phyloP scores from a whole-genome alignment of 2,113 vertebrate genomes.

The Regulus satrapa region DNA sequence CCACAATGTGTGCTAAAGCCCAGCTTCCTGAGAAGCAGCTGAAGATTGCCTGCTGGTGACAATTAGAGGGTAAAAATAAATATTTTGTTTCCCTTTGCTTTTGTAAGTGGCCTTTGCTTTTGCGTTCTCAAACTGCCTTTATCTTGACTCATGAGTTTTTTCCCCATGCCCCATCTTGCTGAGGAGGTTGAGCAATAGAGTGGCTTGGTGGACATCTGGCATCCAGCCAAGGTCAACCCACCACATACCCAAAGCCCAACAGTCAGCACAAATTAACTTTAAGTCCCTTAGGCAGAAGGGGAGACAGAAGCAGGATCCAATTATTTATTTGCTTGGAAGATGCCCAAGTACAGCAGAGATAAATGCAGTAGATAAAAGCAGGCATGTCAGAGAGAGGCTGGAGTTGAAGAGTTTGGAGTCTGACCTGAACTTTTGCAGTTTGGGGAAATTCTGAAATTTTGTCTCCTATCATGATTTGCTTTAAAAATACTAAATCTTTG shows the following conservation, averaged over 20 bases:
- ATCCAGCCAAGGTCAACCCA: not conserved
- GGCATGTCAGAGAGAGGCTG: not conserved
- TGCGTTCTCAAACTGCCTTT: not conserved
- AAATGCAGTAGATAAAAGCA: not conserved
- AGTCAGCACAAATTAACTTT: constrained; percentile 49
- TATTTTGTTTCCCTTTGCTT: not conserved
- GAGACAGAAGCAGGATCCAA: constrained; percentile 27
- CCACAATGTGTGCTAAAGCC: not conserved
- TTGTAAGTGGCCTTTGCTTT: not conserved
- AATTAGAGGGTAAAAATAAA: not conserved
- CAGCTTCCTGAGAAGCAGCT: not conserved
- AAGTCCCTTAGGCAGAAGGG: not conserved
- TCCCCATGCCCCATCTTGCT: not conserved
- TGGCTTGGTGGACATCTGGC: not conserved
- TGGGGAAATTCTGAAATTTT: not conserved
- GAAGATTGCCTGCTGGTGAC: not conserved
- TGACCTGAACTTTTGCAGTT: not conserved
- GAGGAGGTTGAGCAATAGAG: not conserved
- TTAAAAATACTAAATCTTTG: too few relatives aligned
- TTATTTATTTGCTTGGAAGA: constrained; percentile 52
- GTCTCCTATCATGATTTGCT: too few relatives aligned
- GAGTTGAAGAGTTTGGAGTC: not conserved
- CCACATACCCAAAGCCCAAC: not conserved
- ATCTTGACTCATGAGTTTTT: not conserved
- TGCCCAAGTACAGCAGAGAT: constrained; percentile 8